phyloP scores from a whole-genome alignment of 2,888 invertebrate genomes.

The Argyresthia albistria region DNA sequence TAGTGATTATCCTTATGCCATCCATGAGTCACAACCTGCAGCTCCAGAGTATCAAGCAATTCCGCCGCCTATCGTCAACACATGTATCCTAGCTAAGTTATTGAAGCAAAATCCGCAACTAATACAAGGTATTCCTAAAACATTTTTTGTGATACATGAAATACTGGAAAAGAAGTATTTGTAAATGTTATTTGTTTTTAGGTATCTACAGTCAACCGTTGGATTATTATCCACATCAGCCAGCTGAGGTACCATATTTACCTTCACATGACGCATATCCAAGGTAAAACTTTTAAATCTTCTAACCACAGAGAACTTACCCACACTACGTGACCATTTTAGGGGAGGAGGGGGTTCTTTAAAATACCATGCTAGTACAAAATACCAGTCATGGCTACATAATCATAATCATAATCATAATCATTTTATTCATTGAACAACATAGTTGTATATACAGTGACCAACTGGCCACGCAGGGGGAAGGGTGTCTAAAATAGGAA shows the following conservation, averaged over 20 bases:
- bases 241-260: slow-evolving; percentile 4
- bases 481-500: too few relatives aligned
- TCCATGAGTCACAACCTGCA: background rate
- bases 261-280: background rate
- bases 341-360: too few relatives aligned
- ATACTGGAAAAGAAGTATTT: background rate
- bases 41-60: background rate
- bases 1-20: background rate
- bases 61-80: slow-evolving; percentile 24
- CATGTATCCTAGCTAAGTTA: slow-evolving; percentile 39
- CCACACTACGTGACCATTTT: too few relatives aligned
- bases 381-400: too few relatives aligned
- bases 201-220: slow-evolving; percentile 24
- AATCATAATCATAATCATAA: too few relatives aligned
- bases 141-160: background rate
- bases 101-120: slow-evolving; percentile 34
- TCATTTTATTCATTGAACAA: too few relatives aligned
- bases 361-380: too few relatives aligned
- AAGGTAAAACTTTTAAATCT: slow-evolving; percentile 18
- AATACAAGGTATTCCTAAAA: slow-evolving; percentile 26
- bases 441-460: too few relatives aligned
- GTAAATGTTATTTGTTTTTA: slow-evolving; percentile 13
- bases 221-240: slow-evolving; percentile 17
- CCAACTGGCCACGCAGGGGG: too few relatives aligned
- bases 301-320: too few relatives aligned